Conservation (phyloP, 2,888 invertebrate species). For the Platycheirus albimanus region DNA sequence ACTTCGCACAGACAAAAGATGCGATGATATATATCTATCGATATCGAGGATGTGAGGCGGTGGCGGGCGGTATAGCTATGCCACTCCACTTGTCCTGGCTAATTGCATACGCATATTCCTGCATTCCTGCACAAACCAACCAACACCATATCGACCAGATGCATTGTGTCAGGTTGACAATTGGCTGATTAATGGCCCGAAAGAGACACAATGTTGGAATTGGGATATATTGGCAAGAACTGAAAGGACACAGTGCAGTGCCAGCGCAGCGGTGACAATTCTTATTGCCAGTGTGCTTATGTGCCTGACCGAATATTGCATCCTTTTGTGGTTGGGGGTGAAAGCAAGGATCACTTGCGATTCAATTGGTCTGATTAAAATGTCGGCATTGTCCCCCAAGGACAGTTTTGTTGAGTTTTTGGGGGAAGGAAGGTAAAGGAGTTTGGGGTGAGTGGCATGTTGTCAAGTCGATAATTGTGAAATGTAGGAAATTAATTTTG, state of each 20-base stretch:
- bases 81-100: slow-evolving; percentile 62
- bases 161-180: slow-evolving; percentile 77
- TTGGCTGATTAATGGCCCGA: slow-evolving; percentile 78
- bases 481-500: slow-evolving; percentile 25
- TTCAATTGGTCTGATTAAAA: slow-evolving; percentile 75
- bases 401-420: slow-evolving; percentile 7
- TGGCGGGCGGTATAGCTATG: slow-evolving; percentile 14
- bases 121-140: slow-evolving; percentile 51
- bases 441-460: neutral
- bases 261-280: neutral
- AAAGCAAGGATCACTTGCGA: slow-evolving; percentile 68
- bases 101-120: slow-evolving; percentile 63
- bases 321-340: slow-evolving; percentile 53
- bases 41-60: slow-evolving; percentile 30
- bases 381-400: slow-evolving; percentile 55
- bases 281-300: slow-evolving; percentile 9
- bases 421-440: neutral
- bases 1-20: slow-evolving; percentile 43
- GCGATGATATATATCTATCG: slow-evolving; percentile 65
- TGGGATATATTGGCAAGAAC: slow-evolving; percentile 60
- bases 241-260: neutral
- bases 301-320: slow-evolving; percentile 51
- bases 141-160: slow-evolving; percentile 28
- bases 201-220: slow-evolving; percentile 61
- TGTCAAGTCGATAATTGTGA: slow-evolving; percentile 41